Conservation (phyloP, 1,140 invertebrate species). For the Fopius arisanus region DNA sequence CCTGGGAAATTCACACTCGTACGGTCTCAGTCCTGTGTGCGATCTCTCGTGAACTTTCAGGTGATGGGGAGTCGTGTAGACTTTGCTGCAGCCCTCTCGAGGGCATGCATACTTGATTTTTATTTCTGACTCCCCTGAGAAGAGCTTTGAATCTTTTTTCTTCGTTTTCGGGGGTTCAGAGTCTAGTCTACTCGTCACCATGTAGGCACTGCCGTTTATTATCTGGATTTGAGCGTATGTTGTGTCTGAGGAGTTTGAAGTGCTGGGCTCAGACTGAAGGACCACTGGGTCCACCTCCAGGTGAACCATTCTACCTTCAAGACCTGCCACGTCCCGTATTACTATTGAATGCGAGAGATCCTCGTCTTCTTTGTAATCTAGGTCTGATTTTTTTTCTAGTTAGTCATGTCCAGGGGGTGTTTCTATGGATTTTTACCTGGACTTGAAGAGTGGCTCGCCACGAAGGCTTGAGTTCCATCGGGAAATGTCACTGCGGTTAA, state of each 20-base stretch:
- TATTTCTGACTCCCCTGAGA: conserved; percentile 40
- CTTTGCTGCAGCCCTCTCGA: conserved; percentile 65
- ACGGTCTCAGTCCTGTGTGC: conserved; percentile 72
- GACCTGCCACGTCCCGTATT: conserved; percentile 43
- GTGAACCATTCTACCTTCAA: conserved; percentile 48
- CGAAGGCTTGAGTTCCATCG: conserved; percentile 57
- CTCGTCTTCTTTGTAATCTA: conserved; percentile 29
- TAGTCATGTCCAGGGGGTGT: too few species aligned
- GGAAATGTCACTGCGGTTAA: conserved; percentile 55
- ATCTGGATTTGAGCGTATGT: conserved; percentile 48
- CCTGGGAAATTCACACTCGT: conserved; percentile 67
- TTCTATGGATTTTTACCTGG: conserved; percentile 35
- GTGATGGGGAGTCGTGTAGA: conserved; percentile 69
- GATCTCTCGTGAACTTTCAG: conserved; percentile 71
- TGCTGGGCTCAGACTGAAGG: conserved; percentile 35
- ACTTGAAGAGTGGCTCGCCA: conserved; percentile 45
- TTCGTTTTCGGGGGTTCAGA: conserved; percentile 49
- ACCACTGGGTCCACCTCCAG: conserved; percentile 45
- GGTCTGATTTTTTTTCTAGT: too few species aligned
- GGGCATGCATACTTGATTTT: conserved; percentile 58
- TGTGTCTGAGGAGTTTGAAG: conserved; percentile 38
- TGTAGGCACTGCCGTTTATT: conserved; percentile 51
- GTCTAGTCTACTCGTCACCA: conserved; percentile 46
- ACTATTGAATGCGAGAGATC: conserved; percentile 47
- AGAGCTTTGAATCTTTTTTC: conserved; percentile 45